A percentile compares a stretch with the other conserved stretches of the same genome.
phyloP scores from a whole-genome alignment of 2,888 invertebrate genomes.

The Lasius platythorax region DNA sequence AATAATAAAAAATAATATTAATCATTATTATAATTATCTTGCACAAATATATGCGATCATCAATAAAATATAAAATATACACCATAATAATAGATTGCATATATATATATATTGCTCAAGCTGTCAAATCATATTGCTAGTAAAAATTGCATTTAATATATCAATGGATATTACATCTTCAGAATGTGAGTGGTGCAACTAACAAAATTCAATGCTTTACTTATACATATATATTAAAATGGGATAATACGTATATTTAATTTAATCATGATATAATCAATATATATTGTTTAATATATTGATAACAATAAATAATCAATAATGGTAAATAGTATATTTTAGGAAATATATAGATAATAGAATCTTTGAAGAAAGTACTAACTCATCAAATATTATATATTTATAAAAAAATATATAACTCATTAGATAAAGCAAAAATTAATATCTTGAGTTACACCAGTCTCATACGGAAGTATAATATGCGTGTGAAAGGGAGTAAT shows the following conservation, averaged over 20 bases:
- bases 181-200: slow-evolving; percentile 28
- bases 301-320: slow-evolving; percentile 21
- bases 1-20: slow-evolving; percentile 63
- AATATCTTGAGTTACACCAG: slow-evolving; percentile 11
- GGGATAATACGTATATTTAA: neutral
- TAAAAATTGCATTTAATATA: slow-evolving; percentile 28
- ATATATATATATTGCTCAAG: slow-evolving; percentile 47
- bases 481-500: slow-evolving; percentile 31
- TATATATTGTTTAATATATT: slow-evolving; percentile 1
- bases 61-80: slow-evolving; percentile 72
- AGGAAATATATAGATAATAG: neutral
- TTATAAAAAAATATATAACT: slow-evolving; percentile 2
- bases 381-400: neutral
- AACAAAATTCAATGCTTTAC: neutral
- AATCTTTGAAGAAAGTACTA: neutral
- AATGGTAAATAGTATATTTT: neutral
- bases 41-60: slow-evolving; percentile 55
- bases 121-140: slow-evolving; percentile 41
- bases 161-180: slow-evolving; percentile 30
- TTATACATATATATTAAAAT: neutral
- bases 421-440: neutral
- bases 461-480: slow-evolving; percentile 26
- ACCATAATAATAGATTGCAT: slow-evolving; percentile 58
- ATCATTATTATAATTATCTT: slow-evolving; percentile 63
- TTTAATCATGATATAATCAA: slow-evolving; percentile 8